These are phyloP conservation scores for Drosophila chauvacae DNA, from an alignment of 1,140 invertebrate genomes.

Conservation along the genomic window DNA sequence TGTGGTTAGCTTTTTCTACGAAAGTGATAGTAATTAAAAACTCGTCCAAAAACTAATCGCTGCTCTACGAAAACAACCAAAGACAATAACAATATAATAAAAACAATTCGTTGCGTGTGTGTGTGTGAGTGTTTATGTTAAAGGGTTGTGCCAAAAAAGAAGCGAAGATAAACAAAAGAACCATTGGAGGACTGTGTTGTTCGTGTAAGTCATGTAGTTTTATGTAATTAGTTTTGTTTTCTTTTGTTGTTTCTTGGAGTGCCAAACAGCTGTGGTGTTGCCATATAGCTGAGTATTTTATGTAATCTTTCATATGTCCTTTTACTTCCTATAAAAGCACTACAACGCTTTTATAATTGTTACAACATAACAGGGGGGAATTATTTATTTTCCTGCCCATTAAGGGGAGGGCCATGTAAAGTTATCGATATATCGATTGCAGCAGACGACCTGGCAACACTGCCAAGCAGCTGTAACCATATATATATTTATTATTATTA, in stretches of 20 bases:
- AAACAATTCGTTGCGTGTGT: slow-evolving; percentile 28
- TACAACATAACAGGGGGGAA: slow-evolving; percentile 9
- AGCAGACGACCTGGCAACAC: slow-evolving; percentile 24
- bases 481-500: too few species aligned
- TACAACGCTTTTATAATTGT: slow-evolving; percentile 4
- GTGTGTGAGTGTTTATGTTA: slow-evolving; percentile 22
- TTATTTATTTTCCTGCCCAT: slow-evolving; percentile 39
- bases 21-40: slow-evolving; percentile 23
- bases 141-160: slow-evolving; percentile 36
- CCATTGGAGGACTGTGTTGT: slow-evolving; percentile 43
- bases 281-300: slow-evolving; percentile 41
- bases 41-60: slow-evolving; percentile 14
- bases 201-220: slow-evolving; percentile 68
- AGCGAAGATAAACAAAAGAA: slow-evolving; percentile 39
- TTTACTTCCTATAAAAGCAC: slow-evolving; percentile 5
- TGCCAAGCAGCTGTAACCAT: slow-evolving; percentile 60
- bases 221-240: slow-evolving; percentile 67
- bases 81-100: slow-evolving; percentile 33
- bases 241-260: slow-evolving; percentile 21
- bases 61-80: slow-evolving; percentile 25
- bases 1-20: slow-evolving; percentile 42
- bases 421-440: slow-evolving; percentile 65
- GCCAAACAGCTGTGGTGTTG: slow-evolving; percentile 44
- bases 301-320: slow-evolving; percentile 12
- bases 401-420: slow-evolving; percentile 17